Conservation (phyloP, 2,888 invertebrate genomes). For the Erpobdella octoculata region DNA sequence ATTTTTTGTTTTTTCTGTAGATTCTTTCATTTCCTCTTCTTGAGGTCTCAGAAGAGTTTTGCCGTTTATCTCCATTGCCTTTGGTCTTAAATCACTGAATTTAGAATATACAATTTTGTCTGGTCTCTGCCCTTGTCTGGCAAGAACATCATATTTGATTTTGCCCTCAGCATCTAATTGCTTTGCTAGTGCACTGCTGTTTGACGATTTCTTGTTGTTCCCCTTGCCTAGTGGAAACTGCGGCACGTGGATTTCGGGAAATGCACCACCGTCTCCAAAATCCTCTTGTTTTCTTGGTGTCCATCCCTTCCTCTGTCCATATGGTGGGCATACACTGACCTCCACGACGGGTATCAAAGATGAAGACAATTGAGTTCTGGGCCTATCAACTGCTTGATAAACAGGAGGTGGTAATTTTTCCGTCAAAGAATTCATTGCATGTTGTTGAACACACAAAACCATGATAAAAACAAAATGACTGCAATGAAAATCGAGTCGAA, state of each 20-base stretch:
- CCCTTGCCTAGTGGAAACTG: constrained; percentile 93
- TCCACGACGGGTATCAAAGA: neutral
- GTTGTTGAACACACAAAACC: too few species aligned
- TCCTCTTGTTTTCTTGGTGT: constrained; percentile 74
- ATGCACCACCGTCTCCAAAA: constrained; percentile 88
- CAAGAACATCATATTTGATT: constrained; percentile 89
- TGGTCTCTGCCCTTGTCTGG: constrained; percentile 83
- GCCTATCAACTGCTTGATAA: constrained; percentile 6
- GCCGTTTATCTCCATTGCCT: constrained; percentile 84
- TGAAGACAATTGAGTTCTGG: constrained; percentile 5
- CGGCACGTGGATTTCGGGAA: constrained; percentile 91
- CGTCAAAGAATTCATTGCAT: too few species aligned
- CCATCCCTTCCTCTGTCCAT: constrained; percentile 89
- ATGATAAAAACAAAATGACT: too few species aligned
- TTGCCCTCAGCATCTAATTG: constrained; percentile 81
- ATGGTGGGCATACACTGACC: constrained; percentile 63
- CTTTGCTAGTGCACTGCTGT: constrained; percentile 74
- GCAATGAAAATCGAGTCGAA: too few species aligned
- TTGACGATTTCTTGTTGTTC: constrained; percentile 46
- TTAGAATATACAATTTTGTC: constrained; percentile 95
- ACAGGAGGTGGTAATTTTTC: constrained; percentile 24
- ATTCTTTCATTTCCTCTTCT: constrained; percentile 74
- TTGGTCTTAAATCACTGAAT: constrained; percentile 79
- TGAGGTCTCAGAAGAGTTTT: constrained; percentile 78
- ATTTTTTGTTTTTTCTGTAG: constrained; percentile 75